A percentile compares a stretch with the other conserved stretches of the same genome.
Conservation (phyloP, 2,888 invertebrate genomes). For the Maniola hyperantus region DNA sequence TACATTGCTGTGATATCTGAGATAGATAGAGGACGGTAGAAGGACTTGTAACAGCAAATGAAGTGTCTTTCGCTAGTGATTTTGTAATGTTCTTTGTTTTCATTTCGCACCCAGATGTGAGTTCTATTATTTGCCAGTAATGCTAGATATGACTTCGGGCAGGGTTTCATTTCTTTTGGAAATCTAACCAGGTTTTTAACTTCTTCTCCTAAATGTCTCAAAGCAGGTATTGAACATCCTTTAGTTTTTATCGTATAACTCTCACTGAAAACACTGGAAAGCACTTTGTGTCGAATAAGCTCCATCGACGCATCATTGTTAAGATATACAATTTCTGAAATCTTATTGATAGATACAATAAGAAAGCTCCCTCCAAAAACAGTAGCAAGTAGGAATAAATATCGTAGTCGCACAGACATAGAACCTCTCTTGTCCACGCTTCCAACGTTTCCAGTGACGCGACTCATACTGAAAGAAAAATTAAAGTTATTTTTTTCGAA, state of each 20-base stretch:
- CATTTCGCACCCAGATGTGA: slow-evolving; percentile 74
- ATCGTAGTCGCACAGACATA: slow-evolving; percentile 45
- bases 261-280: slow-evolving; percentile 28
- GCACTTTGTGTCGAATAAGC: slow-evolving; percentile 9
- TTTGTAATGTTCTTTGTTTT: slow-evolving; percentile 71
- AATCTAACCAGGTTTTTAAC: slow-evolving; percentile 71
- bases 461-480: slow-evolving; percentile 46
- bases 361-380: slow-evolving; percentile 49
- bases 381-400: slow-evolving; percentile 48
- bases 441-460: slow-evolving; percentile 32
- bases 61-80: slow-evolving; percentile 60
- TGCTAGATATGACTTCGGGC: slow-evolving; percentile 62
- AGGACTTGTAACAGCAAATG: slow-evolving; percentile 82
- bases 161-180: slow-evolving; percentile 70
- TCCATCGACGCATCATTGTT: slow-evolving; percentile 28
- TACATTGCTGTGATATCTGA: slow-evolving; percentile 55
- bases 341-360: slow-evolving; percentile 43
- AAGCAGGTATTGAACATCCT: slow-evolving; percentile 84
- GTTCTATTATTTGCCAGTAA: slow-evolving; percentile 81
- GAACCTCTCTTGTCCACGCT: slow-evolving; percentile 20
- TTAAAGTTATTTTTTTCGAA: slow-evolving; percentile 17
- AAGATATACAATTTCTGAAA: slow-evolving; percentile 36
- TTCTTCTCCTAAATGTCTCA: slow-evolving; percentile 79
- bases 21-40: slow-evolving; percentile 69
- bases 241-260: slow-evolving; percentile 76